Percentiles rank a stretch among this genome's conserved stretches.
Conservation (phyloP, 2,888 invertebrate species). For the Spodoptera exigua region DNA sequence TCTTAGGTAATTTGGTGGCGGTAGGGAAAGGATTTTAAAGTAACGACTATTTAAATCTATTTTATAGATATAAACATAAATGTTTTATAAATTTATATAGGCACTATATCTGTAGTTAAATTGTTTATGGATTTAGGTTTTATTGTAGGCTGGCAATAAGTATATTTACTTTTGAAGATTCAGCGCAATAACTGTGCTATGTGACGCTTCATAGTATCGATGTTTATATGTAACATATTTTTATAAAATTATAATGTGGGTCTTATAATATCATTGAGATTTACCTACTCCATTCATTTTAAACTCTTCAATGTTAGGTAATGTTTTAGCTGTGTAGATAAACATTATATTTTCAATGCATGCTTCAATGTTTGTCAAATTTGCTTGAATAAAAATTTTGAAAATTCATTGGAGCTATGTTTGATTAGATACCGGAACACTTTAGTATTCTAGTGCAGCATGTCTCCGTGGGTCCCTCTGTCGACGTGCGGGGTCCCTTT, state of each 20-base stretch:
- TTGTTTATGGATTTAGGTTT: slow-evolving; percentile 54
- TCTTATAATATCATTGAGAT: slow-evolving; percentile 57
- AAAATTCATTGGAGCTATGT: slow-evolving; percentile 70
- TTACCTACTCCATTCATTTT: slow-evolving; percentile 57
- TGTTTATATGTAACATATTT: slow-evolving; percentile 75
- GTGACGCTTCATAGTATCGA: slow-evolving; percentile 53
- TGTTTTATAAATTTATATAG: slow-evolving; percentile 66
- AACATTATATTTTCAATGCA: slow-evolving; percentile 77
- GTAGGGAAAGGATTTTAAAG: slow-evolving; percentile 70
- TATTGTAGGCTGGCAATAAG: slow-evolving; percentile 61
- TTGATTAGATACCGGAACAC: slow-evolving; percentile 56
- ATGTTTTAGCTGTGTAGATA: slow-evolving; percentile 73
- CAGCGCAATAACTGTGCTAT: slow-evolving; percentile 35
- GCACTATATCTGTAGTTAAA: slow-evolving; percentile 61
- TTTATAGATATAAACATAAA: slow-evolving; percentile 66
- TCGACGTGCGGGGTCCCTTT: slow-evolving; percentile 70
- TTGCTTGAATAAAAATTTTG: slow-evolving; percentile 84
- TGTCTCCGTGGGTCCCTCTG: slow-evolving; percentile 42
- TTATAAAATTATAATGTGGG: slow-evolving; percentile 61
- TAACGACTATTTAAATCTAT: slow-evolving; percentile 67
- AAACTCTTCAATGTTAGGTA: slow-evolving; percentile 58
- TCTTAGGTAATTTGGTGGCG: slow-evolving; percentile 73
- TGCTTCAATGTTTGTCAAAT: slow-evolving; percentile 84
- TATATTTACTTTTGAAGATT: slow-evolving; percentile 54
- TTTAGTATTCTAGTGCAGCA: slow-evolving; percentile 46